Conservation (phyloP, 1,140 invertebrate species). For the Hetaerina americana region DNA sequence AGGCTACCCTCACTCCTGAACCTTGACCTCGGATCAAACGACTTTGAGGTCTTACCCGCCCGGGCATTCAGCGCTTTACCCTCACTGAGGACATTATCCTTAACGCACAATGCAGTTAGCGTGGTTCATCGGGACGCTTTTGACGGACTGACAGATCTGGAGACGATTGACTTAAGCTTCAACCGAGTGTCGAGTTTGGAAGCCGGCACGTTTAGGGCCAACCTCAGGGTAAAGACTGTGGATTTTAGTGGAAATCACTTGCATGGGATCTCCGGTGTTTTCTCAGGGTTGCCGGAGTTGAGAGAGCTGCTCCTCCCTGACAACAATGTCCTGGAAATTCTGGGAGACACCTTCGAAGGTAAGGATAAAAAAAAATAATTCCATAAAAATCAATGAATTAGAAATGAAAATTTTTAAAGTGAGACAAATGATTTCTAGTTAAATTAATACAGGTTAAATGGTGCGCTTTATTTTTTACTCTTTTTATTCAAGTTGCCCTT, state of each 20-base stretch:
- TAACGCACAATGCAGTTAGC: conserved; percentile 73
- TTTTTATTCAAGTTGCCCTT: too few relatives aligned
- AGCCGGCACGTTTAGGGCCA: conserved; percentile 48
- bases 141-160: conserved; percentile 51
- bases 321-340: conserved; percentile 78
- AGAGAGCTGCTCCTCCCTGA: conserved; percentile 74
- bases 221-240: conserved; percentile 60
- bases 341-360: conserved; percentile 53
- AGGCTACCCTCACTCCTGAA: conserved; percentile 54
- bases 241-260: conserved; percentile 82
- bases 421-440: too few relatives aligned
- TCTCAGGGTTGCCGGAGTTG: conserved; percentile 60
- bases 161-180: conserved; percentile 74
- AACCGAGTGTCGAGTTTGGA: conserved; percentile 50
- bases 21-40: conserved; percentile 76
- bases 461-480: too few relatives aligned
- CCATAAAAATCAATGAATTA: too few relatives aligned
- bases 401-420: too few relatives aligned
- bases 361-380: too few relatives aligned
- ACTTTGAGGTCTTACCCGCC: conserved; percentile 55
- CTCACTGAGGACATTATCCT: conserved; percentile 58
- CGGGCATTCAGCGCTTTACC: conserved; percentile 68
- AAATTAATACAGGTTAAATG: too few relatives aligned
- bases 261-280: conserved; percentile 67
- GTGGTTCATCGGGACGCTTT: conserved; percentile 65